Base-by-base conservation (phyloP, 2,797 vertebrate genomes). In the Enteromius argenteus region DNA sequence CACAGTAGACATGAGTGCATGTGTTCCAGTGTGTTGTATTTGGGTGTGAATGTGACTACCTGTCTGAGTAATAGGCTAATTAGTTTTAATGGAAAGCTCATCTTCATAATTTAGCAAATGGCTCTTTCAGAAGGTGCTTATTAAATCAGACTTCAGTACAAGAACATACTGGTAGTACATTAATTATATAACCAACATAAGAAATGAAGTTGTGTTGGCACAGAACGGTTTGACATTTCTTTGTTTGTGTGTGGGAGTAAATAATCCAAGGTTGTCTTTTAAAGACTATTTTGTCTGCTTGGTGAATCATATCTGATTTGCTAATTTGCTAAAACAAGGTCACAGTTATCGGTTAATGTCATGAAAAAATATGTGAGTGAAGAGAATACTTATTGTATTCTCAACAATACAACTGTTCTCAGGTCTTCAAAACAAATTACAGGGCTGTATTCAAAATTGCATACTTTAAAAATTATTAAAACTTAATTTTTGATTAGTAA, bases 101-200 rank as follows among this genome's bases (percentile, higher is more conserved):
- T 85, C 78, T 88, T 79, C 62, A 71, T 88, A 85, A 88, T 80
- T 85, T 53, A 81, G 85, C 85, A 73, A 88, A 64, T 72, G 39
- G 21, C 46, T 64, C 80, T 76, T 84, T 79, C 62, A 76, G 86
- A 84, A 84, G 68, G 80, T 66, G 74, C 60, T 79, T 75, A 86
- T 89, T 88, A 86, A 85, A 69, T 81, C 72, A 71, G 21, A 77
- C 51, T n/a, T 62, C 46, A 17, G 58, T 80, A 21, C 62, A 51
- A 64, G 42, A 19, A 42, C 58, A 66, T 71, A 66, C 53, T 32
- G 19, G 14, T 6, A 39, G n/a, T 68, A 79, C 60, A 73, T 37
- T 80, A 60, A 44, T 72, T 64, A 78, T 83, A 35, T 76, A 62
- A 83, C 46, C 56, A 83, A n/a, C 14, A 51, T 73, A 64, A 82